Conservation (phyloP, 2,888 invertebrate species). For the Meteorus colon region DNA sequence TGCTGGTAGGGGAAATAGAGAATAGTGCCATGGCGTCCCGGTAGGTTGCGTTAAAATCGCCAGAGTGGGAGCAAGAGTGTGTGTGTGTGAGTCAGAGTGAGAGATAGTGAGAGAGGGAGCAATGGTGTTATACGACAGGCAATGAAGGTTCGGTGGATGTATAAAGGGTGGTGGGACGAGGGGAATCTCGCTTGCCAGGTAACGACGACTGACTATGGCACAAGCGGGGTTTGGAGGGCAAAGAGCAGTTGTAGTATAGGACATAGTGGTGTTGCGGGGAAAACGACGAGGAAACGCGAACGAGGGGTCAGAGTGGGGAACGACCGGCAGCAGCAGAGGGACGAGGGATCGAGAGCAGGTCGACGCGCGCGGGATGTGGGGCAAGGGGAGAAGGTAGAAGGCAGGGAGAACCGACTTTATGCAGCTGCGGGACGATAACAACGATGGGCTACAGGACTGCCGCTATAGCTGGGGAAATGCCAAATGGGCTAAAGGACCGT, state of each 20-base stretch:
- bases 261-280: constrained; percentile 22
- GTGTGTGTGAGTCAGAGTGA: neutral
- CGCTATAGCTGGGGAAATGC: constrained; percentile 74
- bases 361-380: constrained; percentile 49
- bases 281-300: constrained; percentile 51
- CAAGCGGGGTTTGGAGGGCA: constrained; percentile 52
- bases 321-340: constrained; percentile 47
- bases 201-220: constrained; percentile 46
- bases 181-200: constrained; percentile 53
- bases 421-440: constrained; percentile 75
- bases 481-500: constrained; percentile 74
- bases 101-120: constrained; percentile 33
- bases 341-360: constrained; percentile 52
- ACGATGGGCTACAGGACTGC: constrained; percentile 75
- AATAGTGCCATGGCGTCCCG: constrained; percentile 57
- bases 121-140: constrained; percentile 51
- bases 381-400: constrained; percentile 55
- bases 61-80: constrained; percentile 35
- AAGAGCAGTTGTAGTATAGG: constrained; percentile 34
- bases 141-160: constrained; percentile 32
- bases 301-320: constrained; percentile 54
- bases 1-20: constrained; percentile 51
- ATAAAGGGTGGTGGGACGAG: constrained; percentile 35
- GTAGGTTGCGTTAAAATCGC: constrained; percentile 57
- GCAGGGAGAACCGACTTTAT: constrained; percentile 73